A percentile compares a stretch with the other conserved stretches of the same genome.
phyloP scores from a whole-genome alignment of 2,113 vertebrate genomes.

The Egretta garzetta region DNA sequence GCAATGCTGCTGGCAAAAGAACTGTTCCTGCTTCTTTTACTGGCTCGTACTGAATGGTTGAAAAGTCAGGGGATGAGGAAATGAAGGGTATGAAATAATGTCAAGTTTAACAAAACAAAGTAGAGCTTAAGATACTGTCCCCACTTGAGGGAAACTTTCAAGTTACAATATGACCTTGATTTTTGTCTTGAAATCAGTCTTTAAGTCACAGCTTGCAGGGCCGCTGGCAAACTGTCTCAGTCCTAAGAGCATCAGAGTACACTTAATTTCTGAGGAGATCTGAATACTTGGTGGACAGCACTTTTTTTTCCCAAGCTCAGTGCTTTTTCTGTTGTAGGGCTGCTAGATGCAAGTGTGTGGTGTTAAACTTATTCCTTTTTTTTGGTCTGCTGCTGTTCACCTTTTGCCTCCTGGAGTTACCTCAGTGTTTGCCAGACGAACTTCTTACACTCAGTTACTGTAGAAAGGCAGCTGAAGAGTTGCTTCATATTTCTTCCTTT shows the following conservation, averaged over 20 bases:
- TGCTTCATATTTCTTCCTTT: conserved; percentile 49
- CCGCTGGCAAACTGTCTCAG: not conserved
- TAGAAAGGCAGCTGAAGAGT: conserved; percentile 1
- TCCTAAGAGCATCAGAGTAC: not conserved
- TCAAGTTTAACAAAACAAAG: not conserved
- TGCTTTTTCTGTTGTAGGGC: not conserved
- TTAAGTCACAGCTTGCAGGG: not conserved
- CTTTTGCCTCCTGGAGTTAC: not conserved
- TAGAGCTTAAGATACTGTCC: not conserved
- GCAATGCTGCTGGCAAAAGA: not conserved
- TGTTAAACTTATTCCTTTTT: not conserved
- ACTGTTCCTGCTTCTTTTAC: not conserved
- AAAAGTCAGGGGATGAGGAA: not conserved
- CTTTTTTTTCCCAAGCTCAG: not conserved
- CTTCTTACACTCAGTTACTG: not conserved
- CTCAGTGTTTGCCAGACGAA: not conserved
- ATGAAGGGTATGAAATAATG: not conserved
- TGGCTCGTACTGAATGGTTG: not conserved
- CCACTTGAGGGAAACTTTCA: not conserved
- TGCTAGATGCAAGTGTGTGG: not conserved
- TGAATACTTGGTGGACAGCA: not conserved
- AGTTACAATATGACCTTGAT: not conserved
- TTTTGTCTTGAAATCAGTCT: not conserved
- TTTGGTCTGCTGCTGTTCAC: not conserved
- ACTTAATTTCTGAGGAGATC: not conserved